Conservation (phyloP, 2,888 invertebrate species). For the Heliconius hortense region DNA sequence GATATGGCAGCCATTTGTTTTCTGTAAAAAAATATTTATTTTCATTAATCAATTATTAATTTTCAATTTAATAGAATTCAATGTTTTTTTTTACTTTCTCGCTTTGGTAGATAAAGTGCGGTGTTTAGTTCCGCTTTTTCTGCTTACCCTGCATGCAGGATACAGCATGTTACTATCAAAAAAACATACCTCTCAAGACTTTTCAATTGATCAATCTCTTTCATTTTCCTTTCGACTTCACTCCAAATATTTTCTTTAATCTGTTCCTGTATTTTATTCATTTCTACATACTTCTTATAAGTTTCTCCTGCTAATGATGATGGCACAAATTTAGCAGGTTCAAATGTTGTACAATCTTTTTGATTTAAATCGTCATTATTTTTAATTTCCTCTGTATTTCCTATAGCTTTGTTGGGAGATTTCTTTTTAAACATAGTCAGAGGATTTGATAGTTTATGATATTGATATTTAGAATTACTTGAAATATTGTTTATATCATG, state of each 20-base stretch:
- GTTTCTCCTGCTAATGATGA: constrained; percentile 53
- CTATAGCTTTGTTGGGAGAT: neutral
- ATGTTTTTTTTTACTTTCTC: too few relatives aligned
- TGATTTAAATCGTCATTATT: neutral
- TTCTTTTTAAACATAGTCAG: constrained; percentile 39
- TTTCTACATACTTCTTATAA: constrained; percentile 54
- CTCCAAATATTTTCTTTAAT: constrained; percentile 56
- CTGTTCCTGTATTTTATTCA: constrained; percentile 46
- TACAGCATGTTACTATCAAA: neutral
- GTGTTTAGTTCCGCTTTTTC: neutral
- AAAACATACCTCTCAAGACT: neutral
- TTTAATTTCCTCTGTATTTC: constrained; percentile 30
- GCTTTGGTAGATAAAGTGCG: too few relatives aligned
- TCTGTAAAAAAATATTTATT: neutral
- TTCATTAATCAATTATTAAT: neutral
- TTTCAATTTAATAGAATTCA: too few relatives aligned
- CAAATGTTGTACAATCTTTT: constrained; percentile 5
- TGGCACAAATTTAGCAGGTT: constrained; percentile 49
- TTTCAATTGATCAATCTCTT: constrained; percentile 49
- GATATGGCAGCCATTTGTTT: neutral
- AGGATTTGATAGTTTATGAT: constrained; percentile 19
- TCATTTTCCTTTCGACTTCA: constrained; percentile 53
- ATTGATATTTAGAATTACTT: neutral
- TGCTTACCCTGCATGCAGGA: neutral
- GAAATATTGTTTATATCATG: neutral